Evolutionary conservation across 2,797 vertebrate genomes (phyloP), one percentile per base, ranked within the genome.

Genomic region (Alectoris magna): DNA sequence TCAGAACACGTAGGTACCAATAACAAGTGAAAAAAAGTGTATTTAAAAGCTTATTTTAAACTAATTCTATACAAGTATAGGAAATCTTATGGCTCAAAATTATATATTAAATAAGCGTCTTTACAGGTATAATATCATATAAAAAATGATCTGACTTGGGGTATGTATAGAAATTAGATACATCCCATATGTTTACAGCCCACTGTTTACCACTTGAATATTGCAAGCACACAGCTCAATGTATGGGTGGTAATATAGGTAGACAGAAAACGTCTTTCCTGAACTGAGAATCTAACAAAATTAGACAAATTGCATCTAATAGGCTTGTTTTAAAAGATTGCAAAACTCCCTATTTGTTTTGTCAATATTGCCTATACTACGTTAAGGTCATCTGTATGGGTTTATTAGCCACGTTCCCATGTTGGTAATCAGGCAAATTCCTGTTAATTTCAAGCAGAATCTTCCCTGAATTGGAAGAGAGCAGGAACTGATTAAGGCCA

Each of bases 321-420:
- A 91, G 83, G 56, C 71, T 93, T 2, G 0, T 89, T 86, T 92
- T 87, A 80, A 85, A 91, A 94, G 84, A 43, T 14, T 9, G 83
- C 39, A 86, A 14, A 86, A 64, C 85, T 91, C 87, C 89, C 2
- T 84, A 53, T 88, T 96, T 94, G 91, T 95, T 96, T 94, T 84
- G 93, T 92, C 94, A 95, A 94, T 92, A 95, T 68, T 94, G 87
- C 89, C 92, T 84, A 95, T 83, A 22, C 92, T 82, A 64, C 76
- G 89, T 79, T 92, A 93, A 94, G 94, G 94, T 93, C 87, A 93
- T 51, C 82, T 80, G 62, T 36, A 85, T 0, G 2, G 84, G 83
- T 31, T 81, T 84, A 93, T 88, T 84, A 93, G 83, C 85, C 77
- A 69, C 0, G 0, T 88, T 94, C 68, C 53, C 89, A 72, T 16